Evolutionary conservation across 2,888 invertebrate species (phyloP), one percentile per base, ranked within the genome.

Genomic region (Eubasilissa splendida): DNA sequence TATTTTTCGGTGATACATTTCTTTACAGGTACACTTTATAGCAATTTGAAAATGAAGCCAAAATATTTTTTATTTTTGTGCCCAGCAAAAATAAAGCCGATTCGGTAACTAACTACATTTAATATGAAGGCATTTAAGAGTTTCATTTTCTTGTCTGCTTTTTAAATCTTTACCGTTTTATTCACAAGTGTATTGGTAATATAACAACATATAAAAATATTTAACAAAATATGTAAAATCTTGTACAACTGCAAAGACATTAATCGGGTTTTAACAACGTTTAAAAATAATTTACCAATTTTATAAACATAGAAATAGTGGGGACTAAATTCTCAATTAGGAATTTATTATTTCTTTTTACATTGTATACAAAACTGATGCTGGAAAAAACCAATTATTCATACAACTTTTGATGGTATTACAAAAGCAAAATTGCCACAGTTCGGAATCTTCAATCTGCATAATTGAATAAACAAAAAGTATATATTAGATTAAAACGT

Each of bases 1-100:
- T 60, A 75, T 60, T 63, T 75, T 75, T 22, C 33, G 22, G 63
- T 66, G 76, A 65, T 76, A 76, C 59, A 76, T 65, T 60, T 65
- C 60, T 14, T 31, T 66, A 65, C 65, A 76, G 65, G 76, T 76
- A 76, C 76, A 52, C 75, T 59, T 75, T 65, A 65, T 22, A 54
- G 22, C 66, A 50, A 68, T 68, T 12, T 12, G 33, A 63, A 11
- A n/a, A 50, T 50, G 22, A 73, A 73, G 71, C 31, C 71, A 56
- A 73, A 54, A 52, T 68, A 63, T 9, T 4, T 42, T n/a, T 14
- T 50, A 68, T n/a, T 12, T 68, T 42, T 68, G 66, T 52, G 52
- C 11, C 33, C 33, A 63, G 33, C 63, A 63, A 12, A 63, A 1
- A 5, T 42, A 42, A 42, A 42, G 42, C 42, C 42, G 42, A 42